Evolutionary conservation across 2,797 vertebrate genomes (phyloP).

Genomic region (Bradypus variegatus): DNA sequence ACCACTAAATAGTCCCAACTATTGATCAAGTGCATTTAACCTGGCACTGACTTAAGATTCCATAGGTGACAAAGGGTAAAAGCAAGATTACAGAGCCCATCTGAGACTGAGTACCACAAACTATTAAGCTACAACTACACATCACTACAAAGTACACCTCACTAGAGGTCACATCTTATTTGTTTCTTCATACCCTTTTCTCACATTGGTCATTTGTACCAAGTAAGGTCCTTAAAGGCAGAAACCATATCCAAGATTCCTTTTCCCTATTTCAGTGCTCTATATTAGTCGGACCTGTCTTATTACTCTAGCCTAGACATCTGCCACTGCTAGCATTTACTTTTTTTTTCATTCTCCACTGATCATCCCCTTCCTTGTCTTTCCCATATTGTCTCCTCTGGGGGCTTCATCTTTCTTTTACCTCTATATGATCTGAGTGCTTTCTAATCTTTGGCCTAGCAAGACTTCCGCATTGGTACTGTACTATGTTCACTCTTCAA

Average conservation of each 20-base stretch:
- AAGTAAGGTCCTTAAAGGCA: too few species aligned
- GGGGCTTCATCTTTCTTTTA: background rate
- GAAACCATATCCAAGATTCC: too few species aligned
- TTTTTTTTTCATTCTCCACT: too few species aligned
- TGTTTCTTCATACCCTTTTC: background rate
- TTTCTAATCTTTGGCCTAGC: background rate
- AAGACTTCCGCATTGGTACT: background rate
- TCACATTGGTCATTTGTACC: too few species aligned
- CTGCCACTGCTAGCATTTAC: too few species aligned
- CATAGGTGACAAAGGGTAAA: background rate
- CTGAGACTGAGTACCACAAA: background rate
- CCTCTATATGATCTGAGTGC: background rate
- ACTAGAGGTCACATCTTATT: background rate
- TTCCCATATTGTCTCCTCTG: background rate
- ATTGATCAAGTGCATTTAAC: background rate
- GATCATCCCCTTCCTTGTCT: background rate
- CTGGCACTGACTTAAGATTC: conserved; percentile 5
- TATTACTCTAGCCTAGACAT: too few species aligned
- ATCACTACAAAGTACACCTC: background rate
- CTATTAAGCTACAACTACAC: background rate
- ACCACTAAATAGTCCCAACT: background rate
- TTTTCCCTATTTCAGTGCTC: too few species aligned
- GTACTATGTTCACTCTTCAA: background rate
- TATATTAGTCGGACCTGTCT: too few species aligned
- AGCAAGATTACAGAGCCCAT: background rate